Evolutionary conservation across 2,113 vertebrate genomes (phyloP).

Genomic region (Ursus arctos): DNA sequence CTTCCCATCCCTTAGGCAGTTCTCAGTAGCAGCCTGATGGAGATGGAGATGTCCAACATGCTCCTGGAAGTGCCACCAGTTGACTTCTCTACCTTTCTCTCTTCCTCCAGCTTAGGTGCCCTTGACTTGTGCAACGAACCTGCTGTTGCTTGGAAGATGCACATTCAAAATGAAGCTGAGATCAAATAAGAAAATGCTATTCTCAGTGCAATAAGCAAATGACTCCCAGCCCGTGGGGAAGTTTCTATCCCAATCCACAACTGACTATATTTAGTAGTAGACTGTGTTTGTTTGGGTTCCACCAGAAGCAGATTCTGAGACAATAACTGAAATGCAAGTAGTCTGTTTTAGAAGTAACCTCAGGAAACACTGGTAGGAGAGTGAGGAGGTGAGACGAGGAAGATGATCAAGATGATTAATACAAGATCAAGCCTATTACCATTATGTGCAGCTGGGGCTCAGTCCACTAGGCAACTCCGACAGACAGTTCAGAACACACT

Average conservation of each 20-base stretch:
- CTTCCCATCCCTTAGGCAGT: background rate
- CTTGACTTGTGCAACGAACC: background rate
- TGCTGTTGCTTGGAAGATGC: background rate
- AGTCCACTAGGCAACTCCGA: background rate
- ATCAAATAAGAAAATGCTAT: background rate
- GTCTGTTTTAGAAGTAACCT: conserved; percentile 20
- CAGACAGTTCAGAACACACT: background rate
- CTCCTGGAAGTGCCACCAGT: background rate
- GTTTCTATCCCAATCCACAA: background rate
- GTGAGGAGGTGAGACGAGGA: background rate
- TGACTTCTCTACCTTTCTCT: background rate
- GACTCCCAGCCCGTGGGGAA: background rate
- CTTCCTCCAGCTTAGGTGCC: background rate
- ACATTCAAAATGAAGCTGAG: background rate
- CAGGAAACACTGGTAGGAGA: background rate
- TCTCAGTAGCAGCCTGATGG: background rate
- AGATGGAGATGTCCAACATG: background rate
- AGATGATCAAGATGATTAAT: background rate
- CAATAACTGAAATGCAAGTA: background rate
- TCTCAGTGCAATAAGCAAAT: background rate
- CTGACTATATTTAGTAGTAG: background rate
- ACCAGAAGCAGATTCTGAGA: background rate
- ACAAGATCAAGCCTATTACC: background rate
- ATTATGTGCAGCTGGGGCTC: background rate
- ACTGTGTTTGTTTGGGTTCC: background rate